phyloP scores from a whole-genome alignment of 2,113 vertebrate genomes.

The Actenoides lindsayi region DNA sequence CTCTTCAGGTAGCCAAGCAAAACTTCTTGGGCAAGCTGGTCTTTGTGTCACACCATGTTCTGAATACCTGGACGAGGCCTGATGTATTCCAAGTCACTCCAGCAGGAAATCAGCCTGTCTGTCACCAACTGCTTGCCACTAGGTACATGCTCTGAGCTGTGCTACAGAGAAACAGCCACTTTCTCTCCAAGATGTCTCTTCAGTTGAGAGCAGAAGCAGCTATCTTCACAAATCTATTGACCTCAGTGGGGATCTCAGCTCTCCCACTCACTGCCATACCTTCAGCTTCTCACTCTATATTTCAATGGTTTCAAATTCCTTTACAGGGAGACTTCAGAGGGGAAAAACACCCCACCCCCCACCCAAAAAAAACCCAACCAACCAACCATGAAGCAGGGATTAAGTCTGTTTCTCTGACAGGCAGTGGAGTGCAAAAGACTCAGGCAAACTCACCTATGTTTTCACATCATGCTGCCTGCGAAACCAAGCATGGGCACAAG shows the following conservation, averaged over 20 bases:
- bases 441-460: not conserved
- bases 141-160: not conserved
- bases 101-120: not conserved
- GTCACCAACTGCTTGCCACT: not conserved
- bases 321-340: not conserved
- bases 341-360: too few species aligned
- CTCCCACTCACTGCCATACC: not conserved
- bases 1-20: not conserved
- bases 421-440: not conserved
- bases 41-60: not conserved
- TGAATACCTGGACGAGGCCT: not conserved
- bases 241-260: not conserved
- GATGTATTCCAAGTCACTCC: not conserved
- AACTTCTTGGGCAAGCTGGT: not conserved
- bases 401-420: not conserved
- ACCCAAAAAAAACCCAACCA: not conserved
- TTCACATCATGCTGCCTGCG: not conserved
- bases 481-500: not conserved
- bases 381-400: not conserved
- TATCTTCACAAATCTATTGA: not conserved
- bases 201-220: not conserved
- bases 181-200: not conserved
- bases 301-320: not conserved
- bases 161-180: not conserved
- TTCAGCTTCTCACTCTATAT: not conserved